Base-by-base conservation (phyloP, 2,113 vertebrate genomes). In the Prietella phreatophila region DNA sequence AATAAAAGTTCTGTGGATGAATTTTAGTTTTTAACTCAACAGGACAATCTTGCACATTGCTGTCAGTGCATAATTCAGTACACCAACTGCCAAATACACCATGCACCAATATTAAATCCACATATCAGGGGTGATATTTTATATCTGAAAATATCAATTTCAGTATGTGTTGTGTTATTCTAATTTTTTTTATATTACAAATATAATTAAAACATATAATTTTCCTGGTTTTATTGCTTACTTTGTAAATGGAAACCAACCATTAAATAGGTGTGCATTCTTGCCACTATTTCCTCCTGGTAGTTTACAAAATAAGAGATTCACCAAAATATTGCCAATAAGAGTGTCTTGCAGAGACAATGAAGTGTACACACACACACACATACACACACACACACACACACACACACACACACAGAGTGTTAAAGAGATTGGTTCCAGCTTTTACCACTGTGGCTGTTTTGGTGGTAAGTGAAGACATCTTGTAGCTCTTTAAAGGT, bases 381-480 rank as follows among this genome's bases (percentile, higher is more conserved):
- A 60, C 53, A 60, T 20, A 65, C 63, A 80, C 36, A 71, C 10
- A 25, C 33, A 88, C 76, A 90, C 75, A 30, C 60, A 83, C 36
- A 81, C 17, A 88, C 27, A 55, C 42, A 89, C 15, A 60, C 55
- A 53, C n/a, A 65, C 76, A 67, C 69, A 83, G 14, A n/a, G 22
- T 53, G 36, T 50, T 83, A 55, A 88, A 88, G 85, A 93, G 93
- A 94, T 95, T 94, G 93, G 91, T 94, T 94, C 93, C 92, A 94
- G 93, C 93, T 93, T 94, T 94, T 94, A 93, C 93, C 93, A 93
- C 86, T 85, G 90, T 89, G 91, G 92, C 89, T 91, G 92, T 91
- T 94, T 92, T 90, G 90, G 87, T n/a, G 90, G 93, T 94, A 94
- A 92, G 93, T 94, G 92, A 94, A 93, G 94, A 95, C 94, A 94